These are phyloP conservation scores for Drosophila kurseongensis DNA, from an alignment of 1,140 invertebrate species.

Conservation along the genomic window DNA sequence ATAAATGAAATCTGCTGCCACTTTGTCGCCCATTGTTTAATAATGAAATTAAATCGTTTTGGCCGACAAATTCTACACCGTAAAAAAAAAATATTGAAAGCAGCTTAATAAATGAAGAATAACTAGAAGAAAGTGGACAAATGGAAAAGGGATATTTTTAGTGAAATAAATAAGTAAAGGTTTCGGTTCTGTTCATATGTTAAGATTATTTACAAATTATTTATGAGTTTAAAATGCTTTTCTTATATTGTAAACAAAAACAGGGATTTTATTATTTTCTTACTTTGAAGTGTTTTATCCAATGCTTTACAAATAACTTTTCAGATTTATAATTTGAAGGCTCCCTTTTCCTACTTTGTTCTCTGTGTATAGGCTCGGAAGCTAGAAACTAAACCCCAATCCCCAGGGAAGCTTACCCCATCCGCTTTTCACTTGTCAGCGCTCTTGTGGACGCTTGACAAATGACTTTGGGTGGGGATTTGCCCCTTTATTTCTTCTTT, in stretches of 20 bases:
- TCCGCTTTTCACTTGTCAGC: conserved; percentile 70
- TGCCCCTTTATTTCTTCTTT: conserved; percentile 28
- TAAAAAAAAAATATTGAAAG: not conserved
- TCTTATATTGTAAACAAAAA: too few relatives aligned
- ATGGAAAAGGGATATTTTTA: too few relatives aligned
- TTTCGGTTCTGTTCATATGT: too few relatives aligned
- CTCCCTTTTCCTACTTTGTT: not conserved
- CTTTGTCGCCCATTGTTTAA: conserved; percentile 82
- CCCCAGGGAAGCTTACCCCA: conserved; percentile 20
- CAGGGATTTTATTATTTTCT: not conserved
- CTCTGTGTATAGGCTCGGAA: not conserved
- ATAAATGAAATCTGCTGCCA: conserved; percentile 81
- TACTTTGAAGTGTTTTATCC: too few relatives aligned
- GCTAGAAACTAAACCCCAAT: conserved; percentile 3
- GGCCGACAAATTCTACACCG: conserved; percentile 30
- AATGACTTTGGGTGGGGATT: conserved; percentile 51
- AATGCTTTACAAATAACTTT: too few relatives aligned
- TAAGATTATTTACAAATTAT: too few relatives aligned
- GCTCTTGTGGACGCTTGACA: conserved; percentile 80
- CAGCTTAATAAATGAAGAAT: too few relatives aligned
- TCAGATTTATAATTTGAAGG: too few relatives aligned
- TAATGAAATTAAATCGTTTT: conserved; percentile 79
- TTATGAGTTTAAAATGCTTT: too few relatives aligned
- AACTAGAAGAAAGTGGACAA: not conserved
- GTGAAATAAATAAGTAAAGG: too few relatives aligned